Evolutionary conservation across 2,797 vertebrate genomes (phyloP).

Genomic region (Mormyrops boulengeri): DNA sequence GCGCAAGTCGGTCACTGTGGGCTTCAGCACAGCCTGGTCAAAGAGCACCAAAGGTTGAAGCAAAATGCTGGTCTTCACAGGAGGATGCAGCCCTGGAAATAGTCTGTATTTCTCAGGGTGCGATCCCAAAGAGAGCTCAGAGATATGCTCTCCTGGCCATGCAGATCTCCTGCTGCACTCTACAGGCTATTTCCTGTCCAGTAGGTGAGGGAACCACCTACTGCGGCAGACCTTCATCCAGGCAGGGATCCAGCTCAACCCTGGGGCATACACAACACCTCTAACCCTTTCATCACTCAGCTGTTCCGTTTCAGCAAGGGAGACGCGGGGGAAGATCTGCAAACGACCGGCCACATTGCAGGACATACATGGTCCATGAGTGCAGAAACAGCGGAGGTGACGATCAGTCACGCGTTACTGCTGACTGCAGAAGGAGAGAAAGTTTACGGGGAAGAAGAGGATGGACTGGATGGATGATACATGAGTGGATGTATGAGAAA

Average conservation of each 20-base stretch:
- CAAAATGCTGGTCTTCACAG: neutral
- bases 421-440: neutral
- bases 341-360: neutral
- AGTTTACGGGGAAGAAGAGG: neutral
- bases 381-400: neutral
- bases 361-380: neutral
- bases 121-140: neutral
- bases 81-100: neutral
- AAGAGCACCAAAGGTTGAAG: neutral
- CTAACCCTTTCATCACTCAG: neutral
- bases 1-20: neutral
- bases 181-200: neutral
- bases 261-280: neutral
- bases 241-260: neutral
- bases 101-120: neutral
- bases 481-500: neutral
- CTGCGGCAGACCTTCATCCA: neutral
- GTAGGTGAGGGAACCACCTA: neutral
- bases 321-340: neutral
- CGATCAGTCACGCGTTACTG: neutral
- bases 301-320: neutral
- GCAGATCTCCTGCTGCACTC: neutral
- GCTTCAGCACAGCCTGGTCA: neutral
- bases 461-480: neutral
- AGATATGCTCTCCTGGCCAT: neutral